Base-by-base conservation (phyloP, 2,113 vertebrate genomes). In the Thryonomys swinderianus region DNA sequence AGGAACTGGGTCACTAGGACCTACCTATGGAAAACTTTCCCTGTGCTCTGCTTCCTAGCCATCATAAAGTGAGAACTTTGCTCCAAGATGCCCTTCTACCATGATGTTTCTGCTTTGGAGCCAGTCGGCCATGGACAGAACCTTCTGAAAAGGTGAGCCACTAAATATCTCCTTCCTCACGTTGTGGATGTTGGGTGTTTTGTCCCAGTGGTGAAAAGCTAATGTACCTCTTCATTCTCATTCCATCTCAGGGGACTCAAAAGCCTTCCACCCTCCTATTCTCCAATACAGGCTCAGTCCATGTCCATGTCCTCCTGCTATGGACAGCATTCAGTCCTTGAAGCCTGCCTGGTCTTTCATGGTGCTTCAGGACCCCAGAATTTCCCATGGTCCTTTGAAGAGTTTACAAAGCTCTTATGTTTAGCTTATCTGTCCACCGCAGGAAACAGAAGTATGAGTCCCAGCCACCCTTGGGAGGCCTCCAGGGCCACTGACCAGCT, bases 401-500 rank as follows among this genome's bases (percentile, higher is more conserved):
- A 40, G 40, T 16, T 66, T 48, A 7, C 18, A 32, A 67, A 25
- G 69, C 67, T 45, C 66, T 64, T 23, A 42, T 21, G 42, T 20
- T 21, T 23, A 17, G 55, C 57, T 66, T 59, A n/a, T 34, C 13
- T 18, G 7, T 2, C n/a, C 2, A 1, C 57, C 2, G 0, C 10
- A 7, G 78, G 48, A 18, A 78, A 62, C 62, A 8, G 18, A 21
- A 12, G 5, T 23, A 45, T 7, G 17, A n/a, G 61, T 37, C n/a
- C 25, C n/a, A 5, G 32, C 5, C 21, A 4, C 42, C 73, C 61
- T 32, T 2, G 0, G 8, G 62, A 59, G 42, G 21, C 30, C 37
- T 55, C n/a, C 48, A 51, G 71, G n/a, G n/a, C 78, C 45, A 37
- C 34, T n/a, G 32, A 73, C 55, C 51, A 34, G 62, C 42, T 18